Evolutionary conservation across 2,888 invertebrate genomes (phyloP), one percentile per base, ranked within the genome.

Genomic region (Pristionchus mayeri): DNA sequence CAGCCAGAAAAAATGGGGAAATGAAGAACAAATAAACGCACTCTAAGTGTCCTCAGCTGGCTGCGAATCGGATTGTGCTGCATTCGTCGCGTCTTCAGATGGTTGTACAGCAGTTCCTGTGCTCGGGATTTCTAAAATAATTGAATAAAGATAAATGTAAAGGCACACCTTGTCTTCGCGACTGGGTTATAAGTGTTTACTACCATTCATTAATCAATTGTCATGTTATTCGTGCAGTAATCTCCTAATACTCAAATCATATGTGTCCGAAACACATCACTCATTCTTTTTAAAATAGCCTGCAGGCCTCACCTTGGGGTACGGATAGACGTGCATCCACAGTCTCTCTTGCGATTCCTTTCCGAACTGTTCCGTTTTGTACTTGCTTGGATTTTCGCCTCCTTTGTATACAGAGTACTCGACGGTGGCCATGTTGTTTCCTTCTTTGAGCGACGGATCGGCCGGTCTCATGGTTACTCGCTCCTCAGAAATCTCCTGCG

Each of bases 251-350:
- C n/a, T n/a, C n/a, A n/a, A n/a, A n/a, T n/a, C n/a, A n/a, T n/a
- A n/a, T n/a, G n/a, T n/a, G n/a, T n/a, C n/a, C n/a, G n/a, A n/a
- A n/a, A n/a, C n/a, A n/a, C n/a, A n/a, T n/a, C n/a, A n/a, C n/a
- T n/a, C n/a, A n/a, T n/a, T n/a, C n/a, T n/a, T n/a, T n/a, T n/a
- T n/a, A n/a, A n/a, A n/a, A n/a, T n/a, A n/a, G n/a, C n/a, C n/a
- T n/a, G n/a, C n/a, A n/a, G n/a, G n/a, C 11, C 34, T 34, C 63
- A 71, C 71, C 44, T 71, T 71, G 9, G 71, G 40, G n/a, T 40
- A 71, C 11, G 71, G 71, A 24, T 71, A 71, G n/a, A 71, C n/a
- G 2, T 71, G 40, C 71, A 71, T 71, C 71, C 71, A 71, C 71
- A 71, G 44, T 24, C 71, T 40, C 40, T 71, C 71, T 24, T 71